Evolutionary conservation across 2,888 invertebrate species (phyloP), one percentile per base, ranked within the genome.

Genomic region (Agrotis exclamationis): DNA sequence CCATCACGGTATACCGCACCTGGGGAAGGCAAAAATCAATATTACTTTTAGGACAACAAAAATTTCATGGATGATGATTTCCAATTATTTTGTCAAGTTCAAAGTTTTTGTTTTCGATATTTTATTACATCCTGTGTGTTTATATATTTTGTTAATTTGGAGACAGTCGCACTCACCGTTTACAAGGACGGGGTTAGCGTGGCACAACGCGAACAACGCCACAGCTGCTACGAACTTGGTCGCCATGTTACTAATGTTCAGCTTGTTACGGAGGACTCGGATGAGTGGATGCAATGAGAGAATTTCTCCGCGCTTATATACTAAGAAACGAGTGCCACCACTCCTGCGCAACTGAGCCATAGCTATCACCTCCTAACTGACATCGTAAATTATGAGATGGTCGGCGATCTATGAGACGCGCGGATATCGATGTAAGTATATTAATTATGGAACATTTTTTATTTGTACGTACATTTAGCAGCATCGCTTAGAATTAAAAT

Each of bases 251-350:
- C 70, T 58, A 59, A 63, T 70, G 77, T 70, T 89, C 75, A 85
- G 87, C 63, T 85, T 69, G 70, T 84, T 85, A 20, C 33, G 33
- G 56, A 33, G 56, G 33, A 56, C 56, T 56, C 56, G n/a, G 89
- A 72, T 90, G 91, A 95, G 89, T 95, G 95, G 92, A 94, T 95
- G 92, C 85, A 89, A 95, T 90, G 95, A 96, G 92, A 96, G 96
- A 93, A 95, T 96, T 96, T 96, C 96, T 94, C 94, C 91, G 88
- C 86, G 92, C 87, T 94, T 96, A 90, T 95, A 96, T 96, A 96
- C 90, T 78, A 78, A 82, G 80, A 77, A 64, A 56, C 70, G 70
- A 24, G 72, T 84, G 72, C 89, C 92, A 90, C 92, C 93, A 87
- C 91, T 89, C 88, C 89, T 62, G 78, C 85, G 76, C 79, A 77